Base-by-base conservation (phyloP, 2,113 vertebrate species). In the Nibea coibor region DNA sequence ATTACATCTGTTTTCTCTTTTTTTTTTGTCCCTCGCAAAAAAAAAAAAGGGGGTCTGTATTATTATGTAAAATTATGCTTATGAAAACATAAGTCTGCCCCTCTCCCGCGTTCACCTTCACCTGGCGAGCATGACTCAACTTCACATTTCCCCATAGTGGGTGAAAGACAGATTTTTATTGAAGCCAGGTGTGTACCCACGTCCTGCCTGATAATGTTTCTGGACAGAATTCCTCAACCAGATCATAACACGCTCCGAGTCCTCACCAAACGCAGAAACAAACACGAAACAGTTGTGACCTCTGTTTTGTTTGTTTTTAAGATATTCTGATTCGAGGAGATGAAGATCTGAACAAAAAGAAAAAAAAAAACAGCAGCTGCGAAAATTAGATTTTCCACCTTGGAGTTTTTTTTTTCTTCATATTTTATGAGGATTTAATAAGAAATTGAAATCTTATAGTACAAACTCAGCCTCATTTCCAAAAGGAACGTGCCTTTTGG, bases 21-120 rank as follows among this genome's bases (percentile, higher is more conserved):
- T 35, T 35, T 92, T 93, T 85, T 39, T 93, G 88, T 84, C 84
- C 82, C 80, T 78, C 59, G 69, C 70, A 59, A 78, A 68, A 82
- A 58, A 75, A 71, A 72, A 83, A 43, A 74, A 70, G 75, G 80
- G 72, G 81, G 26, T 20, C 78, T 80, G 72, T 88, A 94, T 96
- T 94, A 95, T 95, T 95, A 95, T 96, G 95, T 95, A 95, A 95
- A 96, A 92, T 93, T 95, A 96, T 96, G 92, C 95, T 94, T 94
- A 94, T 93, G 92, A 95, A 96, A 96, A 96, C 94, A 95, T 51
- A 92, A 89, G 88, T 82, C 80, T 91, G 87, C 90, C 89, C 87
- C 90, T 81, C 86, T 91, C 82, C 80, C 89, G 82, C 54, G 48
- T 88, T 95, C 89, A 94, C 94, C 93, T 95, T 96, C 94, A 95